Evolutionary conservation across 2,797 vertebrate genomes (phyloP), one percentile per base, ranked within the genome.

Genomic region (Iguana delicatissima): DNA sequence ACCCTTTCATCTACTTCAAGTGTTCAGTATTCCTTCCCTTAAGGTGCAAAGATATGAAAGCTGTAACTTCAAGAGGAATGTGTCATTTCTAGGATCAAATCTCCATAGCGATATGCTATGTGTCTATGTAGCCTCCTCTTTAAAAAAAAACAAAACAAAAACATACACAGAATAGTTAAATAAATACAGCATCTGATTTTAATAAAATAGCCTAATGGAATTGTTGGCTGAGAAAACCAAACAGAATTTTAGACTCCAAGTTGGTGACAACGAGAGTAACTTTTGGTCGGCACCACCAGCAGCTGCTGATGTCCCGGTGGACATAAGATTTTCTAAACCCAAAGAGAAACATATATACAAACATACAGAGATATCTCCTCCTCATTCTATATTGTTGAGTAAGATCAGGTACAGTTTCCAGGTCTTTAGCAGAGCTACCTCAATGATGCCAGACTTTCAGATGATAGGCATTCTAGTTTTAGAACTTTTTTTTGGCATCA

Each of bases 31-130:
- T 24, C 4, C 5, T 35, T 9, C 20, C 24, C 7, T n/a, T 57
- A 3, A 16, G 67, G 67, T 57, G 46, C 50, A 55, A 55, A 57
- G 32, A 74, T 74, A 16, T n/a, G 90, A 72, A 91, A 95, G 57
- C 91, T 72, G 80, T 62, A 93, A 62, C 90, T 89, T 69, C 42
- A 46, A 46, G 42, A 46, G 4, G 42, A 46, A 46, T 46, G 42
- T 46, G 42, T 46, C 42, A 46, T 46, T 46, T 46, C 42, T 46
- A 46, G 42, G 42, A 46, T n/a, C 90, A 85, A 91, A 89, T 84
- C 89, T 80, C 93, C 92, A 95, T 95, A 92, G 95, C 93, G 96
- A 96, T 92, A 1, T 35, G 26, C 80, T 95, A 85, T 24, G 35
- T 93, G 89, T 42, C 81, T 74, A 94, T 85, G 77, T 24, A 84